These are phyloP conservation scores for Drosophila buzzatii DNA, from an alignment of 2,888 invertebrate genomes.

Conservation along the genomic window DNA sequence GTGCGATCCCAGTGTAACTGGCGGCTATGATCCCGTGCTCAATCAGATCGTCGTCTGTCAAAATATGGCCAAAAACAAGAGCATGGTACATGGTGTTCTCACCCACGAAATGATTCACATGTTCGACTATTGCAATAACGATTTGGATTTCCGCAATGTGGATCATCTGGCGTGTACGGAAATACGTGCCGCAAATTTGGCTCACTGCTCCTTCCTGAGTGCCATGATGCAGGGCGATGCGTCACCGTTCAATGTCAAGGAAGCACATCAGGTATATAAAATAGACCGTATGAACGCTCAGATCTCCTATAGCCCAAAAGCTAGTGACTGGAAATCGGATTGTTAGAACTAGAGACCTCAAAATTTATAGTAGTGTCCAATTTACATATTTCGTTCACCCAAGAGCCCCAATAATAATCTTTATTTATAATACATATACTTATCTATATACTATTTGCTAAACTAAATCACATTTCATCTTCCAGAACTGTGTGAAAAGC, in stretches of 20 bases:
- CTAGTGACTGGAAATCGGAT: too few species aligned
- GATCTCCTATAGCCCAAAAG: too few species aligned
- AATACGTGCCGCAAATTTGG: constrained; percentile 96
- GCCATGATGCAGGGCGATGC: constrained; percentile 91
- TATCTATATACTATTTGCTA: not conserved
- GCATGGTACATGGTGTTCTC: constrained; percentile 92
- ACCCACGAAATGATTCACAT: constrained; percentile 98
- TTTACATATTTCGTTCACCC: too few species aligned
- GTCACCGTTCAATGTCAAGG: constrained; percentile 89
- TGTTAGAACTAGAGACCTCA: too few species aligned
- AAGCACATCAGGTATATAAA: constrained; percentile 90
- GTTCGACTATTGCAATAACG: constrained; percentile 96
- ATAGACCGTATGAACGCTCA: too few species aligned
- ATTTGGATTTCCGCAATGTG: constrained; percentile 94
- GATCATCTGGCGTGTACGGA: constrained; percentile 98
- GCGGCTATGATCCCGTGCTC: constrained; percentile 89
- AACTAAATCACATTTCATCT: constrained; percentile 17
- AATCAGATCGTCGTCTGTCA: constrained; percentile 93
- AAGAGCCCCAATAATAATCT: too few species aligned
- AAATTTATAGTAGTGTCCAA: too few species aligned
- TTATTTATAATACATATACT: too few species aligned
- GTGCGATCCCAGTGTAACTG: constrained; percentile 93
- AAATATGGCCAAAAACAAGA: constrained; percentile 90
- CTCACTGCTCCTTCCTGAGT: constrained; percentile 95
- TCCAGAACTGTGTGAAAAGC: constrained; percentile 94